Conservation (phyloP, 2,797 vertebrate species). For the Acanthopagrus latus region DNA sequence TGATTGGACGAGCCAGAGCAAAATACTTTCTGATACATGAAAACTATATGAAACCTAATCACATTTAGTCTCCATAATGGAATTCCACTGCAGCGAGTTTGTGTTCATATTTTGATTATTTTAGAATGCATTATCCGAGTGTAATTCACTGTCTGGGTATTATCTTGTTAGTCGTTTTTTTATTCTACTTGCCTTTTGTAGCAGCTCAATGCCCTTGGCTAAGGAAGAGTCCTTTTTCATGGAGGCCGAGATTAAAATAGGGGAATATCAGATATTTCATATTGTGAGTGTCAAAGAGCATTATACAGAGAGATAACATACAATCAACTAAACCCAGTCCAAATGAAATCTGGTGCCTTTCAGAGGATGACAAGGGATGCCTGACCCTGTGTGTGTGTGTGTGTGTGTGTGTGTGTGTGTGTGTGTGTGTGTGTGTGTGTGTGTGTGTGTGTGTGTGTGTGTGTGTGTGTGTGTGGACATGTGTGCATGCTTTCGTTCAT, state of each 20-base stretch:
- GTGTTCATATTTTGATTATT: conserved; percentile 85
- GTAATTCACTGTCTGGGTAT: conserved; percentile 81
- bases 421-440: conserved; percentile 14
- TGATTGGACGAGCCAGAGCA: conserved; percentile 75
- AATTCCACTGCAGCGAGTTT: conserved; percentile 79
- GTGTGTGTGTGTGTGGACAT: conserved; percentile 12
- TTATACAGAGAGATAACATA: conserved; percentile 65
- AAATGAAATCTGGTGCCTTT: conserved; percentile 70
- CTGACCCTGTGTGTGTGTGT: conserved; percentile 36
- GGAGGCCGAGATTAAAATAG: conserved; percentile 76
- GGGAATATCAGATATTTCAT: conserved; percentile 73
- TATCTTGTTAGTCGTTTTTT: conserved; percentile 75
- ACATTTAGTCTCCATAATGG: conserved; percentile 79
- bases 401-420: conserved; percentile 26
- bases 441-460: not conserved
- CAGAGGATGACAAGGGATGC: conserved; percentile 58
- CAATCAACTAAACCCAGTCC: conserved; percentile 55
- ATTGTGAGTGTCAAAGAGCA: conserved; percentile 70
- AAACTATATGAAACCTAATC: conserved; percentile 81
- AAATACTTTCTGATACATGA: conserved; percentile 78
- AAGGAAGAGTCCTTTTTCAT: conserved; percentile 56
- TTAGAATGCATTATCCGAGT: conserved; percentile 82
- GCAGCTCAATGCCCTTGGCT: conserved; percentile 72
- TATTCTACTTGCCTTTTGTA: conserved; percentile 62
- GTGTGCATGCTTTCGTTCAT: conserved; percentile 70